phyloP scores from a whole-genome alignment of 2,888 invertebrate genomes.

The Pachliopta kotzebuea region DNA sequence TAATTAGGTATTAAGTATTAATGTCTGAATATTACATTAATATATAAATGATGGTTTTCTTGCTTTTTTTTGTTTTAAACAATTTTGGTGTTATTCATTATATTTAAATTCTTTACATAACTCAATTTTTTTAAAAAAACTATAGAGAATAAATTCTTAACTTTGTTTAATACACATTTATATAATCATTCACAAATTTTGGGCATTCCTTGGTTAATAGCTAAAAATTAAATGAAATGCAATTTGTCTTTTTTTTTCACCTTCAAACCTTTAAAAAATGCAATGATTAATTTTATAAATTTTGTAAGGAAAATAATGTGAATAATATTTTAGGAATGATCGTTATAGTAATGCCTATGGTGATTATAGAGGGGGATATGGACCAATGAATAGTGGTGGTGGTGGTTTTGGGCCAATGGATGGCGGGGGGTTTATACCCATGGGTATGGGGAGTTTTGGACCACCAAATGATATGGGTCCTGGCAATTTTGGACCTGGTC shows the following conservation, averaged over 20 bases:
- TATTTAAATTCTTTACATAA: no score
- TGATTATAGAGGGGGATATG: conserved; percentile 54
- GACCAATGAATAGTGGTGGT: conserved; percentile 36
- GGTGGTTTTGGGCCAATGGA: conserved; percentile 37
- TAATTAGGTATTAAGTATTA: no score
- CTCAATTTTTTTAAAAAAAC: no score
- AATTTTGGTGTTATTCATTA: no score
- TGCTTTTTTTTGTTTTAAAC: no score
- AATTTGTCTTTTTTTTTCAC: no score
- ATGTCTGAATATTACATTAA: no score
- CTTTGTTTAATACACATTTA: neutral
- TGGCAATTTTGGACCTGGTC: conserved; percentile 12
- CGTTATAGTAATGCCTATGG: conserved; percentile 58
- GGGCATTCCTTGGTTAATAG: neutral
- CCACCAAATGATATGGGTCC: conserved; percentile 32
- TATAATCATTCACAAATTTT: neutral
- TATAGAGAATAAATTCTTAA: neutral
- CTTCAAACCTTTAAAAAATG: neutral
- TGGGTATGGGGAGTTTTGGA: conserved; percentile 32
- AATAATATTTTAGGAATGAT: conserved; percentile 41
- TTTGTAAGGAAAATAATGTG: neutral
- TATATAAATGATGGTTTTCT: no score
- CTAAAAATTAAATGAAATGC: neutral
- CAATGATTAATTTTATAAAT: neutral
- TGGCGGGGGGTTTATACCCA: conserved; percentile 33